Conservation (phyloP, 2,888 invertebrate genomes). For the Uropetala carovei region DNA sequence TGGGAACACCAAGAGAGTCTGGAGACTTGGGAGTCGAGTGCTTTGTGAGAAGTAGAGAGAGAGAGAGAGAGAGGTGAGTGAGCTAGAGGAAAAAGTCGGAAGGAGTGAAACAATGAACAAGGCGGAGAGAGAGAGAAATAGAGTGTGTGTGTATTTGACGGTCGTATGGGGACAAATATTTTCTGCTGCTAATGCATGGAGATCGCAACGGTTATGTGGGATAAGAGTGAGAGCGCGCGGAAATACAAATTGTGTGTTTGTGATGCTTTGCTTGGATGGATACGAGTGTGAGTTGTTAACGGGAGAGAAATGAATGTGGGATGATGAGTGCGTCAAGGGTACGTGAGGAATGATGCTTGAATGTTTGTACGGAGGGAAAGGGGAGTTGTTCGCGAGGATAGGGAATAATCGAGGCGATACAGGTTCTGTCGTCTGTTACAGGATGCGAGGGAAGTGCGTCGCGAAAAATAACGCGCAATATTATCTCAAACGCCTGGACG, state of each 20-base stretch:
- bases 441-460: no score
- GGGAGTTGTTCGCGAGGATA: no score
- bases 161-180: neutral
- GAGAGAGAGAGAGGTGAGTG: neutral
- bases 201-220: neutral
- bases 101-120: neutral
- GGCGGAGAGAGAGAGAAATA: neutral
- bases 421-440: no score
- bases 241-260: neutral
- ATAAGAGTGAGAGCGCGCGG: neutral
- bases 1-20: neutral
- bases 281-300: neutral
- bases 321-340: conserved; percentile 1
- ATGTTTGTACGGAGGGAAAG: no score
- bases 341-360: neutral
- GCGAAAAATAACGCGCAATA: no score
- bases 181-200: neutral
- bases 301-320: neutral
- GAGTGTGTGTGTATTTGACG: neutral
- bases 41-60: neutral
- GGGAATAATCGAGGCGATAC: no score
- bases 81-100: neutral
- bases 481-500: no score
- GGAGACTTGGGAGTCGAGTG: neutral
- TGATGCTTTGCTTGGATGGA: neutral